Conservation (phyloP, 1,140 invertebrate species). For the Augochlora pura region DNA sequence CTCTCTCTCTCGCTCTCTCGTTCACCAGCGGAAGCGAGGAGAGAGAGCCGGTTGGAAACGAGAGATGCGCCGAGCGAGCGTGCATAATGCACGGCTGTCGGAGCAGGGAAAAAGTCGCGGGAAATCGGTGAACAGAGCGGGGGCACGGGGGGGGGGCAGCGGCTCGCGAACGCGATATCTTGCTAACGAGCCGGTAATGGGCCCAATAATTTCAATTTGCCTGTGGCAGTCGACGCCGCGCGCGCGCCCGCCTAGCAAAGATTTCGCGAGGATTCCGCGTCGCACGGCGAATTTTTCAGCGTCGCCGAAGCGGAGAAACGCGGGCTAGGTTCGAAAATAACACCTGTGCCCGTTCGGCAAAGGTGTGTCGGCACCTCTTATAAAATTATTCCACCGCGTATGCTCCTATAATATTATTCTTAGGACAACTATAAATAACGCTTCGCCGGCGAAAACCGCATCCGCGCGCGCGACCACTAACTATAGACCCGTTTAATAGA, state of each 20-base stretch:
- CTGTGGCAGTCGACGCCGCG: slow-evolving; percentile 3
- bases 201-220: slow-evolving; percentile 69
- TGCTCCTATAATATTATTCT: slow-evolving; percentile 8
- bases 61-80: background rate
- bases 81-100: slow-evolving; percentile 7
- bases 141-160: slow-evolving; percentile 27
- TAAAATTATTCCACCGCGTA: slow-evolving; percentile 21
- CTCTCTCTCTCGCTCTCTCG: background rate
- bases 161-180: slow-evolving; percentile 60
- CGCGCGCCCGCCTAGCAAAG: background rate
- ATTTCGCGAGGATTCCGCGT: too few relatives aligned
- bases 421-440: slow-evolving; percentile 10
- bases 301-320: too few relatives aligned
- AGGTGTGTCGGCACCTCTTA: background rate
- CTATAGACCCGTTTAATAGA: slow-evolving; percentile 24
- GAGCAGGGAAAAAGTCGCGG: slow-evolving; percentile 32
- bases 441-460: slow-evolving; percentile 30
- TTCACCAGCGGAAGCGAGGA: background rate
- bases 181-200: slow-evolving; percentile 69
- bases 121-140: slow-evolving; percentile 43
- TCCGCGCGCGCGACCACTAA: slow-evolving; percentile 5
- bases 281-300: too few relatives aligned
- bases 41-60: background rate
- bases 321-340: slow-evolving; percentile 4
- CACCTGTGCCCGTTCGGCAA: background rate